phyloP scores from a whole-genome alignment of 1,140 invertebrate species.

The Brachionus asplanchnoidis region DNA sequence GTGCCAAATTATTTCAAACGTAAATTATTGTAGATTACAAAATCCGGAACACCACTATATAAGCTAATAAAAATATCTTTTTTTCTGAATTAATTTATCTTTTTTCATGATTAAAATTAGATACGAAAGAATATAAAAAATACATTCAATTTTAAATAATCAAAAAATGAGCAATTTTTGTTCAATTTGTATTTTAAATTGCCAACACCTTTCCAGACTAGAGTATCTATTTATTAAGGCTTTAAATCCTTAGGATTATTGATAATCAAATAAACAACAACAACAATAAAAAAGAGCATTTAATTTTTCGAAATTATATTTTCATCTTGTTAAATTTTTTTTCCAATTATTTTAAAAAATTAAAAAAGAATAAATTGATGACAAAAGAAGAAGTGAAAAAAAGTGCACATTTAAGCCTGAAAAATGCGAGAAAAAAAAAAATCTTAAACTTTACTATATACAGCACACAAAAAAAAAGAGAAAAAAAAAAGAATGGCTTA shows the following conservation, averaged over 20 bases:
- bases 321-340: background rate
- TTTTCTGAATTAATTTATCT: no score
- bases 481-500: background rate
- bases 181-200: no score
- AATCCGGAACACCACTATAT: no score
- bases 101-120: no score
- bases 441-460: background rate
- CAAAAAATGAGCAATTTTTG: no score
- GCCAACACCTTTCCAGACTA: no score
- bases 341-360: background rate
- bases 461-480: background rate
- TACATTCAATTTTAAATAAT: no score
- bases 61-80: no score
- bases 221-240: background rate
- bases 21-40: no score
- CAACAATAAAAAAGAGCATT: background rate
- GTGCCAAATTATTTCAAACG: no score
- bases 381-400: background rate
- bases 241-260: background rate
- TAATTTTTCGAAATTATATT: background rate
- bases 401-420: background rate
- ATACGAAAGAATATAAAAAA: no score
- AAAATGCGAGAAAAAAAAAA: background rate
- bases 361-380: background rate
- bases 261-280: background rate